Evolutionary conservation across 2,797 vertebrate species (phyloP).

Genomic region (Pogoniulus pusillus): DNA sequence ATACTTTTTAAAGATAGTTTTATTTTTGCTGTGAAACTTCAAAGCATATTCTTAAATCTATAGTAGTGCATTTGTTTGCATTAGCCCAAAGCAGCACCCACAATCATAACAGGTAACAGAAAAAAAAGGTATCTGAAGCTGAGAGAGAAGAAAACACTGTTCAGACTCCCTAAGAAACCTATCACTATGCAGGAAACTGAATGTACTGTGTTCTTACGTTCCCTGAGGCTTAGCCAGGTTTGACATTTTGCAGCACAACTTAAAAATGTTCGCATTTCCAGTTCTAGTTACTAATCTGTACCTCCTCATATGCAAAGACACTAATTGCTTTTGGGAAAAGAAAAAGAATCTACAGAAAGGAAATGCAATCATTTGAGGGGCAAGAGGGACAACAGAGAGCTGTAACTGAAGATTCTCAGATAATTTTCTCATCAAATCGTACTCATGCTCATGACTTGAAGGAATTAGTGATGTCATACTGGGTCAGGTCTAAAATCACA

Average conservation of each 20-base stretch:
- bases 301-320: neutral
- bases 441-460: neutral
- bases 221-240: slow-evolving; percentile 11
- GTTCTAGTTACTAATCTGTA: neutral
- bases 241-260: neutral
- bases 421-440: neutral
- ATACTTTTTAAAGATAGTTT: neutral
- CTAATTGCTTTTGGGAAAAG: neutral
- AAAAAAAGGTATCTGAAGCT: slow-evolving; percentile 5
- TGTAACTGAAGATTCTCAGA: neutral
- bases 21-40: neutral
- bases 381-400: neutral
- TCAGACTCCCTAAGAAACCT: slow-evolving; percentile 24
- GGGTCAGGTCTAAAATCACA: neutral
- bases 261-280: neutral
- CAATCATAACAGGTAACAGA: slow-evolving; percentile 16
- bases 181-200: slow-evolving; percentile 26
- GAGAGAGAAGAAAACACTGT: neutral
- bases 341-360: neutral
- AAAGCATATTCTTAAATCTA: slow-evolving; percentile 15
- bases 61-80: slow-evolving; percentile 1
- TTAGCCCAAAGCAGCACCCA: slow-evolving; percentile 20
- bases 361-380: neutral
- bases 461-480: neutral
- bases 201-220: neutral